These are phyloP conservation scores for Alviniconcha marisindica DNA, from an alignment of 1,140 invertebrate species.

Conservation along the genomic window DNA sequence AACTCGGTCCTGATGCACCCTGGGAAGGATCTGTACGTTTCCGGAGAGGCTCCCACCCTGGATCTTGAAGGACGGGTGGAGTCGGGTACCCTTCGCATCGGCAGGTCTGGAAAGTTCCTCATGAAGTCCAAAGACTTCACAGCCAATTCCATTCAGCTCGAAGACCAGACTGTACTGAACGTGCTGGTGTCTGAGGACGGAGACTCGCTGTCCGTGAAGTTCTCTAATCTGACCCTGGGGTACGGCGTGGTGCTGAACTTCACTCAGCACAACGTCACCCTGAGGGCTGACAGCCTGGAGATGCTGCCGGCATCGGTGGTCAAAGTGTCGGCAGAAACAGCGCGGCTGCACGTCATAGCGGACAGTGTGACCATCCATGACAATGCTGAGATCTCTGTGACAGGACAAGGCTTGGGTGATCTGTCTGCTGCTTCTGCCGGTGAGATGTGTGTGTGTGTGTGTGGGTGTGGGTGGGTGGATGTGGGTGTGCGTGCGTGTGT, in stretches of 20 bases:
- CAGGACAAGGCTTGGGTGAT: conserved; percentile 40
- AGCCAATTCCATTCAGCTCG: not conserved
- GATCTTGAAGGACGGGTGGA: conserved; percentile 21
- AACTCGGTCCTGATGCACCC: conserved; percentile 19
- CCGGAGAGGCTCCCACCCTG: conserved; percentile 25
- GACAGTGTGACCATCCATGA: conserved; percentile 57
- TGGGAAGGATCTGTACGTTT: conserved; percentile 32
- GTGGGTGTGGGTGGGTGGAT: no score
- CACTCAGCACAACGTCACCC: conserved; percentile 47
- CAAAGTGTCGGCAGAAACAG: conserved; percentile 36
- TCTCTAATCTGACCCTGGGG: conserved; percentile 47
- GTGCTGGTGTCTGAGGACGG: not conserved
- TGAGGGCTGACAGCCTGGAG: conserved; percentile 45
- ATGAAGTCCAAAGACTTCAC: conserved; percentile 22
- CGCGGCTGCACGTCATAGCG: conserved; percentile 45
- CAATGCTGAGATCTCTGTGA: conserved; percentile 51
- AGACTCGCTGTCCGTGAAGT: conserved; percentile 21
- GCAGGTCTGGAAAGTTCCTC: not conserved
- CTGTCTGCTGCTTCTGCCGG: not conserved
- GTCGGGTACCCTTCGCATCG: not conserved
- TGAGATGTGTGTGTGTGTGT: not conserved
- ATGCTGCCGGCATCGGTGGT: conserved; percentile 55
- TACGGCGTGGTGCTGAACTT: conserved; percentile 52
- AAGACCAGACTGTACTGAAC: not conserved
- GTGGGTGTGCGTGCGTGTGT: not conserved